Percentiles rank a stretch among this genome's conserved stretches.
phyloP scores from a whole-genome alignment of 64 coral and sea anemone species.

The Orbicella faveolata region DNA sequence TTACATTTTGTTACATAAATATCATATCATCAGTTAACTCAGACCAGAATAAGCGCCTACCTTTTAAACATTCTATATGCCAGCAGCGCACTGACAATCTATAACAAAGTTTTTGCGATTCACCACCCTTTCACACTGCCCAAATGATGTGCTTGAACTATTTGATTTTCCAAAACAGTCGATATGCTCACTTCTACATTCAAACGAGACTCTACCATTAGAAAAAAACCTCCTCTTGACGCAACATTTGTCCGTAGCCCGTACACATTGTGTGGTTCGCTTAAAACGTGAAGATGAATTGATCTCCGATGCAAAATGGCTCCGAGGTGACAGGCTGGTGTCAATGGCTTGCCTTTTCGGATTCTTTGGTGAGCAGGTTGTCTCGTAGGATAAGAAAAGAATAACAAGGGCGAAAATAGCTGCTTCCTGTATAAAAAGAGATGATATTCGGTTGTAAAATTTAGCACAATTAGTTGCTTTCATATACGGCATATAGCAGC shows the following conservation, averaged over 20 bases:
- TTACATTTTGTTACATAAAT: no score
- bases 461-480: no score
- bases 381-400: neutral
- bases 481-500: no score
- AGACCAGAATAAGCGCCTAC: no score
- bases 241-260: neutral
- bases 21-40: no score
- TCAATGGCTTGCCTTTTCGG: neutral
- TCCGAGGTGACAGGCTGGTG: neutral
- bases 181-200: neutral
- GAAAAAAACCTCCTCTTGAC: neutral
- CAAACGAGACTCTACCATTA: neutral
- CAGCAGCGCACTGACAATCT: slow-evolving; percentile 2
- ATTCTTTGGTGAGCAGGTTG: neutral
- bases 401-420: neutral
- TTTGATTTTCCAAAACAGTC: neutral
- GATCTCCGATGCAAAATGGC: neutral
- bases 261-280: neutral
- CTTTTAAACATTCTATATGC: neutral
- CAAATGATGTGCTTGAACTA: neutral
- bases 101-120: neutral
- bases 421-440: neutral
- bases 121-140: neutral
- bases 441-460: neutral
- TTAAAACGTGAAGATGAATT: neutral